phyloP scores from a whole-genome alignment of 2,113 vertebrate genomes.

The Corvus cornix region DNA sequence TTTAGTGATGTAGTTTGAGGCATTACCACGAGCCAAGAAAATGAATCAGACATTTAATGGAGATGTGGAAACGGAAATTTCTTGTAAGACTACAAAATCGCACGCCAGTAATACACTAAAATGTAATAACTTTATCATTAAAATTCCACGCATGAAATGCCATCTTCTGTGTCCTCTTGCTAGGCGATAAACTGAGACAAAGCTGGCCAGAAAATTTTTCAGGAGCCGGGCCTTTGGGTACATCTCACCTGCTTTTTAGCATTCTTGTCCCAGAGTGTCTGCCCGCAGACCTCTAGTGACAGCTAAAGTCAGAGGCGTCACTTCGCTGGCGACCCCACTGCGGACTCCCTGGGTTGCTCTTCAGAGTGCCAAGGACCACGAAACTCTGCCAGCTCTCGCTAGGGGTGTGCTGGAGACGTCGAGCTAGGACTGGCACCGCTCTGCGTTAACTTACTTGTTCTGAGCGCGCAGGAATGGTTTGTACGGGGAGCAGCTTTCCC shows the following conservation, averaged over 20 bases:
- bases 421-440: fast-evolving
- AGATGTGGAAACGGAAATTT: conserved; percentile 69
- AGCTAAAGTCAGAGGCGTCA: neutral
- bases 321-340: fast-evolving
- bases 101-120: conserved; percentile 58
- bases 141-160: conserved; percentile 50
- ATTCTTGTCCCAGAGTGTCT: neutral
- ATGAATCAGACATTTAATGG: conserved; percentile 71
- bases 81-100: conserved; percentile 65
- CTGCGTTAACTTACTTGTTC: neutral
- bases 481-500: neutral
- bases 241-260: neutral
- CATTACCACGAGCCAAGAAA: conserved; percentile 62
- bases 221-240: neutral
- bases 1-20: conserved; percentile 42
- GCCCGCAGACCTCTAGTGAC: neutral
- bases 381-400: neutral
- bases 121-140: conserved; percentile 63
- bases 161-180: neutral
- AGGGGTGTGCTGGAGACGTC: too few species aligned
- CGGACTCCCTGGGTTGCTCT: neutral
- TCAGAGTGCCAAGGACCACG: neutral
- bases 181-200: neutral
- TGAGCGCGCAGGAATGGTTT: neutral
- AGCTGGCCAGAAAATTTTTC: neutral